Evolutionary conservation across 2,113 vertebrate species (phyloP), one percentile per base, ranked within the genome.

Genomic region (Podiceps cristatus): DNA sequence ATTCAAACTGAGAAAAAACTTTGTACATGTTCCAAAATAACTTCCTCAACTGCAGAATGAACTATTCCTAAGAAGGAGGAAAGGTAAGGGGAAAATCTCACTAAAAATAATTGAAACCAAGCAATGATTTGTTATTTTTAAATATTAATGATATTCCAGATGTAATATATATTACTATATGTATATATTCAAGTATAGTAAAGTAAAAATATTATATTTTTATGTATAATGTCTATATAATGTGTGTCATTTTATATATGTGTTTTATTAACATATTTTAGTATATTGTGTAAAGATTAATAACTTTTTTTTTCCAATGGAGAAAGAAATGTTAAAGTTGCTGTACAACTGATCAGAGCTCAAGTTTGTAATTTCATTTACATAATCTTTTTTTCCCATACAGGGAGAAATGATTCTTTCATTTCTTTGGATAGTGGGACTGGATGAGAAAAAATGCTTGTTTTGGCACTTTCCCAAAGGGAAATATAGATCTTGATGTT

Each of bases 401-500:
- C 2, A 52, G 13, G 28, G 69, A 83, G 52, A 86, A 92, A 81
- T 16, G 12, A 64, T 89, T 85, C 81, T 66, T 88, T 90, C 33
- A 64, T 74, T 82, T 93, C 35, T 84, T 84, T 50, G 13, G n/a
- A 14, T 78, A 75, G 64, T 25, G 24, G 53, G 91, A 78, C 52
- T 73, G 87, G 72, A 91, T 77, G 83, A 96, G 52, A 77, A 91
- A 91, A 87, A 95, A 84, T 64, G 56, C 73, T 93, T 95, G 64
- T 86, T 94, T 95, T 96, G 94, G 79, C 83, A 53, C 49, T 67
- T 91, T 28, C 72, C 92, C 83, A 88, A 95, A 68, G 75, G 78
- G 50, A 96, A 94, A 91, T 83, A 66, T 1, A 92, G 81, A 72
- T 96, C 88, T 77, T 90, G 90, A 94, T 86, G 66, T 10, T 85